Evolutionary conservation across 2,888 invertebrate genomes (phyloP).

Genomic region (Flexamia atlantica): DNA sequence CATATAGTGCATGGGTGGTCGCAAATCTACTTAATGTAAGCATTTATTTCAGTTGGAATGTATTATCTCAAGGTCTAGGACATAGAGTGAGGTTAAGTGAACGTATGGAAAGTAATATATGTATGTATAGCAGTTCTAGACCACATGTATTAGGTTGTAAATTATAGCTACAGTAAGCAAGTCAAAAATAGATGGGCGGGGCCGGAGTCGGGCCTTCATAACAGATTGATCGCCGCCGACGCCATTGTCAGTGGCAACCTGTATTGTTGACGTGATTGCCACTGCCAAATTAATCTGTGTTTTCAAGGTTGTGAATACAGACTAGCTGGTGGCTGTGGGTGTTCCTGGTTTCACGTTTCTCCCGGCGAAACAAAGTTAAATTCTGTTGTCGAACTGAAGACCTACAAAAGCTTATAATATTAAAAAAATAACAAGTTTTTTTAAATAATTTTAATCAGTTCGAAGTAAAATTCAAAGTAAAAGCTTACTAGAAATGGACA

Average conservation of each 20-base stretch:
- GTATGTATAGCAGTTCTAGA: not conserved
- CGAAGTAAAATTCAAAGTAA: too few species aligned
- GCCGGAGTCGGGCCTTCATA: constrained; percentile 13
- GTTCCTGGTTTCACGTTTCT: too few species aligned
- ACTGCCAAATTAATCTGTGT: constrained; percentile 69
- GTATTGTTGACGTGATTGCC: constrained; percentile 28
- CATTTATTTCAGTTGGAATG: constrained; percentile 25
- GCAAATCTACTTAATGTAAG: constrained; percentile 3
- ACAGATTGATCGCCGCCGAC: constrained; percentile 10
- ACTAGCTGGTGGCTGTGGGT: too few species aligned
- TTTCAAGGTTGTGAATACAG: constrained; percentile 69
- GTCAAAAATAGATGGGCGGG: constrained; percentile 30
- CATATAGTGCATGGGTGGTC: not conserved
- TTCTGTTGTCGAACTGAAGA: too few species aligned
- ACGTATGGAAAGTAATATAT: constrained; percentile 36
- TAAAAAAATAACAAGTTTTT: too few species aligned
- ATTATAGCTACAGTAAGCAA: not conserved
- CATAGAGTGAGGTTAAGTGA: constrained; percentile 31
- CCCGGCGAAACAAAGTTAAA: too few species aligned
- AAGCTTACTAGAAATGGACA: too few species aligned
- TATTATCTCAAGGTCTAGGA: constrained; percentile 50
- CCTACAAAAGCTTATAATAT: too few species aligned
- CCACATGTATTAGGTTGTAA: constrained; percentile 41
- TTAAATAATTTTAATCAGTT: too few species aligned
- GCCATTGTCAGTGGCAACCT: constrained; percentile 42